Conservation (phyloP, 2,888 invertebrate species). For the Lasioglossum vierecki region DNA sequence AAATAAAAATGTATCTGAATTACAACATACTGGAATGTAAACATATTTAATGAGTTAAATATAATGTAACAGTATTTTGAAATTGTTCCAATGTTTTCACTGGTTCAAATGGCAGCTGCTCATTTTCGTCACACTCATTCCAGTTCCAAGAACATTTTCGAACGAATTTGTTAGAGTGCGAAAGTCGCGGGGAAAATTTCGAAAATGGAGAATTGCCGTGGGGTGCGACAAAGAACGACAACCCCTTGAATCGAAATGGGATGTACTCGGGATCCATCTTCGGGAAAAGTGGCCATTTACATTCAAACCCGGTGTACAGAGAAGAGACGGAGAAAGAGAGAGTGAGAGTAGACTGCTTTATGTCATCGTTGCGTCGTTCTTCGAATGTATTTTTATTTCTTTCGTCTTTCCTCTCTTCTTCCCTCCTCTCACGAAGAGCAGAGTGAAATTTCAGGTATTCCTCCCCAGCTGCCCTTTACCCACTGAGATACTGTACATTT, state of each 20-base stretch:
- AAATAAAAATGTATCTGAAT: no score
- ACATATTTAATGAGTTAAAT: no score
- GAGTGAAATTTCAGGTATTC: background rate
- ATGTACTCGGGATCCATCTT: constrained; percentile 48
- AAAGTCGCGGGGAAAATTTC: constrained; percentile 22
- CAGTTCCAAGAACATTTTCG: background rate
- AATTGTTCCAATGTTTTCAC: no score
- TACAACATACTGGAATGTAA: no score
- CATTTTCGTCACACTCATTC: background rate
- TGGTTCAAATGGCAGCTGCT: no score
- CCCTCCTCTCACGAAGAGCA: background rate
- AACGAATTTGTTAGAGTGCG: background rate
- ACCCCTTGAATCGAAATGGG: constrained; percentile 33
- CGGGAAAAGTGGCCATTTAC: constrained; percentile 44
- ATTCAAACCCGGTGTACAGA: constrained; percentile 24
- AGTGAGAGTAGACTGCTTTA: constrained; percentile 1
- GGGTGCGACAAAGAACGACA: background rate
- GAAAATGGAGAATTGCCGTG: constrained; percentile 21
- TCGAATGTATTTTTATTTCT: background rate
- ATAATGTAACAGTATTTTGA: no score
- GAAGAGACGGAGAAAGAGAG: background rate
- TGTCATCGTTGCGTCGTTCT: constrained; percentile 15
- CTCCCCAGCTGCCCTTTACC: background rate
- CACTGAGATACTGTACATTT: background rate
- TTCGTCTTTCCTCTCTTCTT: background rate